Conservation (phyloP, 2,888 invertebrate species). For the Pinctada fucata region DNA sequence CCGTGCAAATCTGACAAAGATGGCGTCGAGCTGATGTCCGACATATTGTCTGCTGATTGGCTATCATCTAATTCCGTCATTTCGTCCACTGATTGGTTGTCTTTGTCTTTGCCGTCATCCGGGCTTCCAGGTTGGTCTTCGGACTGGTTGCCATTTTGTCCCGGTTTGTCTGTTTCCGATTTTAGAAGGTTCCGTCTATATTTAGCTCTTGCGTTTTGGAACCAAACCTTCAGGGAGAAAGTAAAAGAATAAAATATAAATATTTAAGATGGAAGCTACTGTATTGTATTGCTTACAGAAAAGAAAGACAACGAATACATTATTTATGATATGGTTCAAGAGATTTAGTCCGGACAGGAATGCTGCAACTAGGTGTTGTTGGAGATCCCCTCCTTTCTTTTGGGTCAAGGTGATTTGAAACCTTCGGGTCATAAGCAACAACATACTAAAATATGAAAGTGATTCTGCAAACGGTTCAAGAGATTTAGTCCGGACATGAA, state of each 20-base stretch:
- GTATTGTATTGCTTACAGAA: background rate
- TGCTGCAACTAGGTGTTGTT: no score
- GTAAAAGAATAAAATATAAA: background rate
- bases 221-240: constrained; percentile 90
- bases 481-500: no score
- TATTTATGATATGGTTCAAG: no score
- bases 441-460: no score
- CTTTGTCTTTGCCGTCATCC: constrained; percentile 44
- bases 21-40: constrained; percentile 64
- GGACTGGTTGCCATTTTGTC: constrained; percentile 33
- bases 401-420: no score
- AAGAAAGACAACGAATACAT: no score
- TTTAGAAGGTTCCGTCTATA: constrained; percentile 91
- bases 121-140: constrained; percentile 35
- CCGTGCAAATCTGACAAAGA: constrained; percentile 69
- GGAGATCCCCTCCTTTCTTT: no score
- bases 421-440: no score
- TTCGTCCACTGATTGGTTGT: constrained; percentile 45
- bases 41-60: constrained; percentile 65
- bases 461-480: no score
- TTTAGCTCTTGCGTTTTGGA: constrained; percentile 99
- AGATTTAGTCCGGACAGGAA: no score
- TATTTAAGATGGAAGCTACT: background rate
- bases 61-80: constrained; percentile 61
- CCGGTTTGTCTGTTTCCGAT: constrained; percentile 57